A percentile compares a stretch with the other conserved stretches of the same genome.
These are phyloP conservation scores for Atractosteus spatula DNA, from an alignment of 2,113 vertebrate genomes.

Conservation along the genomic window DNA sequence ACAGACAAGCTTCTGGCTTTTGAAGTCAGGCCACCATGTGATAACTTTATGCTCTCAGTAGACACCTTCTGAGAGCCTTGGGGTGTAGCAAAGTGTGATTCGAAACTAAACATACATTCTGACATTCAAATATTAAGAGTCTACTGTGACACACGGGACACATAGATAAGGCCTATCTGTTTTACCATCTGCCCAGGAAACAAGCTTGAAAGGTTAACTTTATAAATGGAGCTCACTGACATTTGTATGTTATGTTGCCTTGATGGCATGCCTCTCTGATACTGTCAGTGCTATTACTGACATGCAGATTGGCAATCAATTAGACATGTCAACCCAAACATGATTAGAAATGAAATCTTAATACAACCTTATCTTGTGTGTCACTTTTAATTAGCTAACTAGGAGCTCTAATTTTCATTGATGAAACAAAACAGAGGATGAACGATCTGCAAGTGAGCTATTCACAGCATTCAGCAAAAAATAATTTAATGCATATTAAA, in stretches of 20 bases:
- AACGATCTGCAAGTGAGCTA: background rate
- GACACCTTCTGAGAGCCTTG: background rate
- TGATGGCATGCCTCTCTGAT: background rate
- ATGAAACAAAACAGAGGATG: background rate
- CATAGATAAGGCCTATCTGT: background rate
- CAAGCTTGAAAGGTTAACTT: background rate
- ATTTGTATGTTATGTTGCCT: constrained; percentile 1
- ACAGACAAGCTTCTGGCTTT: background rate
- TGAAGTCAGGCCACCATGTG: background rate
- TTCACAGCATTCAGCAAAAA: background rate
- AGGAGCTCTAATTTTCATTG: constrained; percentile 7
- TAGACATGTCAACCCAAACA: background rate
- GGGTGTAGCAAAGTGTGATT: background rate
- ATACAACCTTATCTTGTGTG: background rate
- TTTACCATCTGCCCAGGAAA: background rate
- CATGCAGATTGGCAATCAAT: background rate
- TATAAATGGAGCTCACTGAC: background rate
- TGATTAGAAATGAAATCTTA: constrained; percentile 6
- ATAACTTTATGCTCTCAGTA: constrained; percentile 8
- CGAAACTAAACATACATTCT: background rate
- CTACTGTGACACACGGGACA: background rate
- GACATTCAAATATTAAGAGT: constrained; percentile 5
- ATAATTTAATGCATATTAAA: constrained; percentile 10
- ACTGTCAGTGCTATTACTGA: background rate
- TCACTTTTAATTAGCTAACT: constrained; percentile 6